A percentile compares a stretch with the other conserved stretches of the same genome.
Evolutionary conservation across 2,113 vertebrate species (phyloP).

Genomic region (Bothrops jararaca): DNA sequence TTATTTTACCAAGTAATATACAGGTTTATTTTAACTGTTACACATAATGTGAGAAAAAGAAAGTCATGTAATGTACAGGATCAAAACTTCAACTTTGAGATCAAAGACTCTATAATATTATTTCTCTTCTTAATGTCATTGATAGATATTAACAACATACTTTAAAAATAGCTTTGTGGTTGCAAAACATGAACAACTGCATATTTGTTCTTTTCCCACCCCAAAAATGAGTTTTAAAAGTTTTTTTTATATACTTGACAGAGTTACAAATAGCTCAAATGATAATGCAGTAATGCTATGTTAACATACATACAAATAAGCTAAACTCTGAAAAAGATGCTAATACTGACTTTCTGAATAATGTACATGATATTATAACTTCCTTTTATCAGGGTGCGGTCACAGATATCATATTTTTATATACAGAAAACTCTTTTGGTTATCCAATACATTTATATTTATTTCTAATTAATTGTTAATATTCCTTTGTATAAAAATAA

Average conservation of each 20-base stretch:
- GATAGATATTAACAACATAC: slow-evolving; percentile 34
- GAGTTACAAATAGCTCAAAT: slow-evolving; percentile 31
- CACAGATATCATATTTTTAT: slow-evolving; percentile 56
- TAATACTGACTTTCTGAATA: slow-evolving; percentile 43
- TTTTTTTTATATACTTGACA: slow-evolving; percentile 41
- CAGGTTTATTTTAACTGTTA: slow-evolving; percentile 61
- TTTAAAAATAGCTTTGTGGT: slow-evolving; percentile 32
- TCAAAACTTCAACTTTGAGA: slow-evolving; percentile 56
- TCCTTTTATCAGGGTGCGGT: slow-evolving; percentile 51
- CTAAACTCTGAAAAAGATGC: slow-evolving; percentile 40
- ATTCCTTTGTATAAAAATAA: slow-evolving; percentile 66
- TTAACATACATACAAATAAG: slow-evolving; percentile 48
- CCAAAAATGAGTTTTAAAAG: slow-evolving; percentile 19
- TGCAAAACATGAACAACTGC: slow-evolving; percentile 42
- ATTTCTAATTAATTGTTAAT: slow-evolving; percentile 75
- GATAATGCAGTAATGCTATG: slow-evolving; percentile 39
- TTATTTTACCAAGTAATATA: slow-evolving; percentile 57
- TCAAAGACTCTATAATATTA: background rate
- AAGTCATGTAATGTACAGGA: slow-evolving; percentile 57
- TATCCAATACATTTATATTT: slow-evolving; percentile 70
- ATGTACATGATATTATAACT: slow-evolving; percentile 42
- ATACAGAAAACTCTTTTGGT: slow-evolving; percentile 59
- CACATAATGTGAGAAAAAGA: slow-evolving; percentile 69
- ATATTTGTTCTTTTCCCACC: slow-evolving; percentile 1
- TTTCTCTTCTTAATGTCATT: background rate